These are phyloP conservation scores for Pachyuromys duprasi DNA, from an alignment of 2,797 vertebrate genomes.

Conservation along the genomic window DNA sequence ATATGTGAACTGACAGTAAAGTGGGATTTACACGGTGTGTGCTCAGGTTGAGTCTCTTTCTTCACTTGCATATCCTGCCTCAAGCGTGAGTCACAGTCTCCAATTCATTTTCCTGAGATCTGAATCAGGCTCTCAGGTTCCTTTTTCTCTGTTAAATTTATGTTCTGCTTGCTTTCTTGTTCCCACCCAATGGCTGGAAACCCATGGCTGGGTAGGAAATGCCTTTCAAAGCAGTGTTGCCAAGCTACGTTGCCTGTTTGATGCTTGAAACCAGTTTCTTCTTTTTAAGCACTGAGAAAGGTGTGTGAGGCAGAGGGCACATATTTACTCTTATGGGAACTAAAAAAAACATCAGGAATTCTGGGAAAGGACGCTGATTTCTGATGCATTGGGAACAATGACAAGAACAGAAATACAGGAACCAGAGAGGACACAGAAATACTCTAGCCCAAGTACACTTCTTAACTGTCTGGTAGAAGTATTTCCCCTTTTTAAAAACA, in stretches of 20 bases:
- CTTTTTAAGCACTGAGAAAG: not conserved
- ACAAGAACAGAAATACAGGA: not conserved
- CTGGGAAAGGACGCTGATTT: slow-evolving; percentile 9
- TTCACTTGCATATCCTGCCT: slow-evolving; percentile 69
- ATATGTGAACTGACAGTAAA: slow-evolving; percentile 63
- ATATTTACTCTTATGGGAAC: slow-evolving; percentile 4
- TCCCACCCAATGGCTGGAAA: slow-evolving; percentile 56
- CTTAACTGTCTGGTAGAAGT: not conserved
- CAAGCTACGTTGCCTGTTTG: not conserved
- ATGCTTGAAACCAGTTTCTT: slow-evolving; percentile 16
- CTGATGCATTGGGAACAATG: not conserved
- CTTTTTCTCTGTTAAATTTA: slow-evolving; percentile 76
- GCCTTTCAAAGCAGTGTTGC: slow-evolving; percentile 52
- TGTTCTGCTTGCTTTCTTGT: slow-evolving; percentile 69
- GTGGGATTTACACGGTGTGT: slow-evolving; percentile 72
- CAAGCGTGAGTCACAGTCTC: slow-evolving; percentile 70
- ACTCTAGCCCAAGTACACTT: not conserved
- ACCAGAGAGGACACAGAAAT: not conserved
- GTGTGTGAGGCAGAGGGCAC: not conserved
- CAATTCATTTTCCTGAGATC: slow-evolving; percentile 75
- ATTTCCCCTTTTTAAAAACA: not conserved
- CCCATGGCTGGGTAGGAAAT: slow-evolving; percentile 58
- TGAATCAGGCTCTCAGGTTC: slow-evolving; percentile 66
- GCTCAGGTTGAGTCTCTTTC: slow-evolving; percentile 55
- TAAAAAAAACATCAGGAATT: not conserved